Evolutionary conservation across 2,113 vertebrate species (phyloP), one percentile per base, ranked within the genome.

Genomic region (Periophthalmus modestus): DNA sequence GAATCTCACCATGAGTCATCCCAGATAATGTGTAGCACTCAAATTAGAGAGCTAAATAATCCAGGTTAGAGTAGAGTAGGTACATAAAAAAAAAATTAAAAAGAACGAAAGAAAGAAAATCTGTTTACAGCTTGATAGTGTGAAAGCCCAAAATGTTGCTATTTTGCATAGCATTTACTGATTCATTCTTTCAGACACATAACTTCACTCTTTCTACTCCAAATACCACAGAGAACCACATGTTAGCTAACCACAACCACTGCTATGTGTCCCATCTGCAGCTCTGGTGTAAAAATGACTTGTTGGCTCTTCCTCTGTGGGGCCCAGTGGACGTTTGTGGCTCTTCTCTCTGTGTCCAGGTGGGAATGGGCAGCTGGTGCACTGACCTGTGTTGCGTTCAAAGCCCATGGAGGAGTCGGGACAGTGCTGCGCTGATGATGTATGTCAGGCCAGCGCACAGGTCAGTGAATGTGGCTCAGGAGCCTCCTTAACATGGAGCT

Each of bases 361-460:
- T 86, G 90, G 89, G 89, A 84, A 82, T 72, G 80, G 75, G 82
- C 81, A 82, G 87, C 86, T 83, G 85, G 79, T 75, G 85, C 87
- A 83, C 67, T 92, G 89, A 92, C 89, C 92, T 85, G 52, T 82
- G 87, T 52, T 87, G 79, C 87, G 87, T 93, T 93, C 91, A 91
- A 93, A 93, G 92, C 86, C 24, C 72, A 77, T 69, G 85, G 79
- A 89, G 84, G 87, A 89, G 89, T 74, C 66, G 10, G 81, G 80
- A 75, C 80, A 83, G 87, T 85, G 85, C 87, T 80, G 79, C 74
- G 76, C 78, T 81, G 55, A 86, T 92, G 93, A 93, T 93, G 88
- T 92, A 92, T 82, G 78, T 85, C 83, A 71, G 81, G 80, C 72
- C 69, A 83, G 91, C 92, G 91, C 91, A 92, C 86, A 89, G 28